Percentiles rank a stretch among this genome's conserved stretches.
phyloP scores from a whole-genome alignment of 1,140 invertebrate genomes.

The Drosophila quadrilineata region DNA sequence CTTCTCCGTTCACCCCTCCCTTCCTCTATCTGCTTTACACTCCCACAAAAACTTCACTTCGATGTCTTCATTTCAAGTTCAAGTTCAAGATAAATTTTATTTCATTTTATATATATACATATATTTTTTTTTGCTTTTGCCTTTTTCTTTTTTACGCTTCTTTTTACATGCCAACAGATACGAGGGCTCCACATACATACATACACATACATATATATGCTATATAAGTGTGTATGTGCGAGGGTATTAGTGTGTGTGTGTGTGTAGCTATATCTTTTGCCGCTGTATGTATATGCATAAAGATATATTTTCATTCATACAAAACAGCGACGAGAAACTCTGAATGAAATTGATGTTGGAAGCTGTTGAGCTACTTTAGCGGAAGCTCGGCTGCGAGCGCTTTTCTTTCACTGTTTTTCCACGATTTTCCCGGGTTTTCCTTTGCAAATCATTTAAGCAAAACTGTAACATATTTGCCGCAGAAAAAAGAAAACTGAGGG shows the following conservation, averaged over 20 bases:
- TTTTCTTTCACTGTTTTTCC: neutral
- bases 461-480: neutral
- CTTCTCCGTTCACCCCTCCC: neutral
- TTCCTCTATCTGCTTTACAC: neutral
- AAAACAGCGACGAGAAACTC: neutral
- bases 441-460: neutral
- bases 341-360: conserved; percentile 24
- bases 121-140: conserved; percentile 50
- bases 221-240: conserved; percentile 21
- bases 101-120: conserved; percentile 61
- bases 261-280: conserved; percentile 37
- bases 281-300: conserved; percentile 66
- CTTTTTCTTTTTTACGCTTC: conserved; percentile 59
- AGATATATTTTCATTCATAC: conserved; percentile 72
- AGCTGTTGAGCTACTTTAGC: neutral
- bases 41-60: conserved; percentile 31
- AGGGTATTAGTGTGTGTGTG: conserved; percentile 24
- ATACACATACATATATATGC: conserved; percentile 13
- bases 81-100: conserved; percentile 80
- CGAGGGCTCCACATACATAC: too few species aligned
- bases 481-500: too few species aligned
- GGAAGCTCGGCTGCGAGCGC: neutral
- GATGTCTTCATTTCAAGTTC: conserved; percentile 78
- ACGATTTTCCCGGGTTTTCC: neutral
- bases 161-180: conserved; percentile 65